These are phyloP conservation scores for Catamblyrhynchus diadema DNA, from an alignment of 2,797 vertebrate species.

Conservation along the genomic window DNA sequence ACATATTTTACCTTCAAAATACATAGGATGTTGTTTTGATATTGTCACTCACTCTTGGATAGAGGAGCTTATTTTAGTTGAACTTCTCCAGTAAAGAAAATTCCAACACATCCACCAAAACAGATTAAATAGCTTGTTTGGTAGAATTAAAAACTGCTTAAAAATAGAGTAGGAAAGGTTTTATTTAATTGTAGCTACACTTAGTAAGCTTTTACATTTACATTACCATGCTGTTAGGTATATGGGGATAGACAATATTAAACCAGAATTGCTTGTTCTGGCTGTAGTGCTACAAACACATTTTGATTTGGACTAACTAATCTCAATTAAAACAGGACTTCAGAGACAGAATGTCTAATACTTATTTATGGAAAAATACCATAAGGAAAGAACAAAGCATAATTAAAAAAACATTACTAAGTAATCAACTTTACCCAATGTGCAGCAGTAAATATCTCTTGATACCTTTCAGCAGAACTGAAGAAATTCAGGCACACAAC, in stretches of 20 bases:
- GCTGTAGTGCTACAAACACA: not conserved
- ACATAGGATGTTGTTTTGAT: not conserved
- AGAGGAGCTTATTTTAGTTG: not conserved
- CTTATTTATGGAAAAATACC: not conserved
- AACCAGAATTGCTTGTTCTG: not conserved
- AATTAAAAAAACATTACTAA: not conserved
- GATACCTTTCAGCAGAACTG: not conserved
- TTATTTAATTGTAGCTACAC: not conserved
- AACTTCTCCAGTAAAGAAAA: not conserved
- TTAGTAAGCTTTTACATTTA: not conserved
- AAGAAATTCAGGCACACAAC: not conserved
- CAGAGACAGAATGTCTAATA: not conserved
- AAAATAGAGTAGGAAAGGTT: not conserved
- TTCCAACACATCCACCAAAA: not conserved
- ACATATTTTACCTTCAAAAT: not conserved
- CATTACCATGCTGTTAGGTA: not conserved
- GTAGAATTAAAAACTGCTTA: not conserved
- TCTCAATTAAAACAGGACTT: not conserved
- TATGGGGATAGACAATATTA: not conserved
- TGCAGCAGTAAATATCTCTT: not conserved
- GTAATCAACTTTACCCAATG: not conserved
- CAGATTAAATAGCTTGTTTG: not conserved
- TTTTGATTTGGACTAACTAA: not conserved
- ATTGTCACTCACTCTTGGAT: not conserved
- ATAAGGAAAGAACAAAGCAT: not conserved